Conservation (phyloP, 2,888 invertebrate genomes). For the Trichopoda pennipes region DNA sequence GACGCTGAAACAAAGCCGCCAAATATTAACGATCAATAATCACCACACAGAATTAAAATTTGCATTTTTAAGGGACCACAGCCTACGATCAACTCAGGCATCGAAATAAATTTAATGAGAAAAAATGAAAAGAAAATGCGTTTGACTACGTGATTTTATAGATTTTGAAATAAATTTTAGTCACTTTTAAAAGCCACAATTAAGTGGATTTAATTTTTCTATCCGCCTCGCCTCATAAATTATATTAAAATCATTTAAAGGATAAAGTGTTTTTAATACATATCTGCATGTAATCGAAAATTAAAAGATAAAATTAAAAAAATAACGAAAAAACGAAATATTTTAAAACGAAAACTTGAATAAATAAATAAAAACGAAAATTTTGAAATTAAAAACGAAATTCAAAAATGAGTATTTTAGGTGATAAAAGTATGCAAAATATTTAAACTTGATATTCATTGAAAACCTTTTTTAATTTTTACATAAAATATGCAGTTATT, state of each 20-base stretch:
- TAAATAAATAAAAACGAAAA: slow-evolving; percentile 15
- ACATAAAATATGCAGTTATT: neutral
- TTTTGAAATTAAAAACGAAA: slow-evolving; percentile 27
- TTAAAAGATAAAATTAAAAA: slow-evolving; percentile 16
- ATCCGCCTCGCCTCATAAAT: slow-evolving; percentile 12
- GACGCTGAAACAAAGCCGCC: slow-evolving; percentile 28
- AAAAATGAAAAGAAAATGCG: neutral
- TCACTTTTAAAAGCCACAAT: slow-evolving; percentile 61
- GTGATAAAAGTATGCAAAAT: slow-evolving; percentile 60
- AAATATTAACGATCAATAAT: slow-evolving; percentile 22
- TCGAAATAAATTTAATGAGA: slow-evolving; percentile 18
- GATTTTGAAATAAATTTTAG: slow-evolving; percentile 55
- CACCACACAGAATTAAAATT: slow-evolving; percentile 56
- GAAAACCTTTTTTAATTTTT: neutral
- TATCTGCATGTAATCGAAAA: slow-evolving; percentile 32
- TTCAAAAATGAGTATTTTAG: slow-evolving; percentile 57
- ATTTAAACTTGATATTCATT: neutral
- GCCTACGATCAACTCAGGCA: slow-evolving; percentile 5
- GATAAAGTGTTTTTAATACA: slow-evolving; percentile 30
- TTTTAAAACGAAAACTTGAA: slow-evolving; percentile 41
- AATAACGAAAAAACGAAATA: slow-evolving; percentile 13
- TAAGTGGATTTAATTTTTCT: slow-evolving; percentile 54
- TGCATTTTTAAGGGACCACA: slow-evolving; percentile 10
- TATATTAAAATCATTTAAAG: slow-evolving; percentile 33
- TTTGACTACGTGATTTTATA: slow-evolving; percentile 54